Conservation (phyloP, 1,140 invertebrate genomes). For the Amyelois transitella region DNA sequence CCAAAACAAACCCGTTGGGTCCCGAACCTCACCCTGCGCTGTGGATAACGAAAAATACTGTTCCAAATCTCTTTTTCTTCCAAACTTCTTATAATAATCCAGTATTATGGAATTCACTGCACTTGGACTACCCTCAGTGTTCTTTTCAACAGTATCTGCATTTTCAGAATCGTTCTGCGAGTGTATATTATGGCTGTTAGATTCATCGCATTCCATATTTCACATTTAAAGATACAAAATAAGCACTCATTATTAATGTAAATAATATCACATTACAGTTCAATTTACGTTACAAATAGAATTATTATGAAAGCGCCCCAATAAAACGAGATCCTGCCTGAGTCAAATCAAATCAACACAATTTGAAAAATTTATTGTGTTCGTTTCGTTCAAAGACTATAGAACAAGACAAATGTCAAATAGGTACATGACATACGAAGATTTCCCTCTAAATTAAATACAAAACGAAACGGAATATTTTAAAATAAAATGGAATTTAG, state of each 20-base stretch:
- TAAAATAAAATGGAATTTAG: too few relatives aligned
- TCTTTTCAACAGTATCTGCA: slow-evolving; percentile 9
- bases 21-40: slow-evolving; percentile 48
- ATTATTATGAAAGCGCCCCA: too few relatives aligned
- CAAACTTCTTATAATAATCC: slow-evolving; percentile 70
- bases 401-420: too few relatives aligned
- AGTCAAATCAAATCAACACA: too few relatives aligned
- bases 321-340: too few relatives aligned
- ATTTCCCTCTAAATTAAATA: too few relatives aligned
- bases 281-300: too few relatives aligned
- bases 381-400: too few relatives aligned
- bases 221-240: background rate
- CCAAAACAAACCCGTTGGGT: slow-evolving; percentile 58
- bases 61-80: slow-evolving; percentile 61
- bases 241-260: background rate
- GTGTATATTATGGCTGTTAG: slow-evolving; percentile 14
- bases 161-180: slow-evolving; percentile 16
- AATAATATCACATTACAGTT: background rate
- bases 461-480: too few relatives aligned
- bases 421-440: too few relatives aligned
- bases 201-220: slow-evolving; percentile 33
- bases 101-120: slow-evolving; percentile 57
- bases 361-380: too few relatives aligned
- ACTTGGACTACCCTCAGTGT: slow-evolving; percentile 5
- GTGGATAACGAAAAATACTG: slow-evolving; percentile 66